Evolutionary conservation across 2,888 invertebrate species (phyloP), one percentile per base, ranked within the genome.

Genomic region (Pemphredon lugubris): DNA sequence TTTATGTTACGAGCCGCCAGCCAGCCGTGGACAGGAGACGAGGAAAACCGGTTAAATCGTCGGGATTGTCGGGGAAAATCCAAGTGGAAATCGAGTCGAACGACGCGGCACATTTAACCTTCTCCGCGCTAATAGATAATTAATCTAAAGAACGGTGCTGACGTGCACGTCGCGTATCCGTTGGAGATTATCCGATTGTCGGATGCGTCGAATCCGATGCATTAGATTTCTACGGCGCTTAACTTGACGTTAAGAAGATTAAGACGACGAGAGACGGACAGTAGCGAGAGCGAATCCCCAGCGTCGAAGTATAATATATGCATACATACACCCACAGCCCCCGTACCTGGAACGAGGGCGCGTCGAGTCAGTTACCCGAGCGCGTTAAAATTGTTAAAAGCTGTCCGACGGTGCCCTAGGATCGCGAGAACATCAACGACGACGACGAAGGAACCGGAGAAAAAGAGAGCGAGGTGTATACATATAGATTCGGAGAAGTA

Each of bases 201-300:
- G 18, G 59, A 65, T 65, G 72, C 71, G 65, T 73, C 65, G 55
- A 71, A 65, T 72, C 66, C 72, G 73, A 61, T 61, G 78, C 77
- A 77, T 77, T 45, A 74, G 63, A 77, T 54, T 47, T n/a, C 44
- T 9, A 32, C 63, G 45, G 60, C 78, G 78, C 78, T 77, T 78
- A 77, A 77, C 78, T 77, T 77, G 53, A 50, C 65, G 77, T 78
- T 77, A 77, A 77, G 77, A 72, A 78, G 78, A 77, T 77, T 77
- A 77, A n/a, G n/a, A n/a, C n/a, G n/a, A n/a, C n/a, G n/a, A n/a
- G n/a, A n/a, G n/a, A n/a, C n/a, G n/a, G n/a, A n/a, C n/a, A n/a
- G n/a, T n/a, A n/a, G n/a, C n/a, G n/a, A n/a, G n/a, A n/a, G n/a
- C n/a, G n/a, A n/a, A n/a, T n/a, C n/a, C n/a, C n/a, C n/a, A n/a